Evolutionary conservation across 2,797 vertebrate genomes (phyloP).

Genomic region (Anguilla obscura): DNA sequence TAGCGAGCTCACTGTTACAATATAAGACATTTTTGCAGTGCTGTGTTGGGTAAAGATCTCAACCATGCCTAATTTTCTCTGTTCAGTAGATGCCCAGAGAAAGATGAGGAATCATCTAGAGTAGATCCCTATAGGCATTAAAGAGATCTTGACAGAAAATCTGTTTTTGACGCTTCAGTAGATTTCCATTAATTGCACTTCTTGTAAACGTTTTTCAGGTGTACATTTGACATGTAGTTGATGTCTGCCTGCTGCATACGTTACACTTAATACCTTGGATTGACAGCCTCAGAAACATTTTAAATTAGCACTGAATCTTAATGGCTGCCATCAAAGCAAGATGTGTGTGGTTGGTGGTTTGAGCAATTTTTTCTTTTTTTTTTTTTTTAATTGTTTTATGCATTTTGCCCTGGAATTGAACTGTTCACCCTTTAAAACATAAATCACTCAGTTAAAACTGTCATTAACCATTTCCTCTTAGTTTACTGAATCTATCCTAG

Average conservation of each 20-base stretch:
- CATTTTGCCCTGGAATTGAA: too few species aligned
- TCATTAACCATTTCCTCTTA: too few species aligned
- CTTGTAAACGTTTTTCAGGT: constrained; percentile 40
- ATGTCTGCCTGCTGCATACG: background rate
- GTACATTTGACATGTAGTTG: constrained; percentile 25
- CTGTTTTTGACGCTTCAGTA: constrained; percentile 43
- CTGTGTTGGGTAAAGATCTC: background rate
- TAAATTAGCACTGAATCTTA: constrained; percentile 9
- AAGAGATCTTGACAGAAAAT: constrained; percentile 41
- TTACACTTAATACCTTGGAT: background rate
- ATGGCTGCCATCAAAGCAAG: constrained; percentile 4
- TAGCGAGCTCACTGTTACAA: background rate
- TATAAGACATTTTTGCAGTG: background rate
- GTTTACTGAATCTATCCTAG: too few species aligned
- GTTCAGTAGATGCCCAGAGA: background rate
- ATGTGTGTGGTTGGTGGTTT: background rate
- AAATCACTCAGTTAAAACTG: too few species aligned
- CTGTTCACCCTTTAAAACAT: too few species aligned
- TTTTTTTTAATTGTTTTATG: too few species aligned
- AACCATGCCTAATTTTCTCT: background rate
- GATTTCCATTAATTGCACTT: constrained; percentile 48
- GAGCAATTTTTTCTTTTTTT: too few species aligned
- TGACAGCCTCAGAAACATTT: background rate
- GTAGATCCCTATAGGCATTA: constrained; percentile 5
- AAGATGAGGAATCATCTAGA: constrained; percentile 21